phyloP scores from a whole-genome alignment of 1,140 invertebrate species.

The Atta colombica region DNA sequence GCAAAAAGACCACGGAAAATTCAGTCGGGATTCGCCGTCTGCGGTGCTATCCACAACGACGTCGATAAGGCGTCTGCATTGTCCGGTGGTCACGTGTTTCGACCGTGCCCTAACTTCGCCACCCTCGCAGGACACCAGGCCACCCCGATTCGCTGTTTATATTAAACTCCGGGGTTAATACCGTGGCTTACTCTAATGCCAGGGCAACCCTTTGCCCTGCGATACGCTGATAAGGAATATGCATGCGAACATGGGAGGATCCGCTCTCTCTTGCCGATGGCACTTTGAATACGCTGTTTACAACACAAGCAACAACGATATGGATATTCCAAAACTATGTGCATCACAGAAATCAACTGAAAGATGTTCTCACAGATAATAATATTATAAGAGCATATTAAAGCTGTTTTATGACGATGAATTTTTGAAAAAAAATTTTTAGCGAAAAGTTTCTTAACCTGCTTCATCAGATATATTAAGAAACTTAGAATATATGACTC shows the following conservation, averaged over 20 bases:
- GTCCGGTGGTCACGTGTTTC: slow-evolving; percentile 81
- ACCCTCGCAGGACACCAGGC: slow-evolving; percentile 46
- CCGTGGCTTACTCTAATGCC: slow-evolving; percentile 84
- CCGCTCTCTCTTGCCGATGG: slow-evolving; percentile 10
- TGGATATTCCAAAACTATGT: background rate
- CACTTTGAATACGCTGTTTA: slow-evolving; percentile 34
- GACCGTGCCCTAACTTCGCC: slow-evolving; percentile 53
- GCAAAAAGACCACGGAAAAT: slow-evolving; percentile 62
- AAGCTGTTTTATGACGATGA: background rate
- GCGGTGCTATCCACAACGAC: slow-evolving; percentile 62
- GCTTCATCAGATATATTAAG: too few relatives aligned
- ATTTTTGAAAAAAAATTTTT: background rate
- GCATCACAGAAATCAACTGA: background rate
- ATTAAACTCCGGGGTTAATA: slow-evolving; percentile 85
- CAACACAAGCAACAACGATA: background rate
- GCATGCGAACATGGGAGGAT: slow-evolving; percentile 73
- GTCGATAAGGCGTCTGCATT: slow-evolving; percentile 82
- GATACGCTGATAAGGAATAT: slow-evolving; percentile 84
- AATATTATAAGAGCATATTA: background rate
- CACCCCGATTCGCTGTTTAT: slow-evolving; percentile 80
- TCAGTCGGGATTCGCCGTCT: slow-evolving; percentile 14
- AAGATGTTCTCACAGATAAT: background rate
- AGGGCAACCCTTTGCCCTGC: slow-evolving; percentile 84
- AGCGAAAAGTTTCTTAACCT: background rate
- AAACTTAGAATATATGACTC: background rate